Conservation (phyloP, 92 coral and sea anemone genomes). For the Actinernus sp. region DNA sequence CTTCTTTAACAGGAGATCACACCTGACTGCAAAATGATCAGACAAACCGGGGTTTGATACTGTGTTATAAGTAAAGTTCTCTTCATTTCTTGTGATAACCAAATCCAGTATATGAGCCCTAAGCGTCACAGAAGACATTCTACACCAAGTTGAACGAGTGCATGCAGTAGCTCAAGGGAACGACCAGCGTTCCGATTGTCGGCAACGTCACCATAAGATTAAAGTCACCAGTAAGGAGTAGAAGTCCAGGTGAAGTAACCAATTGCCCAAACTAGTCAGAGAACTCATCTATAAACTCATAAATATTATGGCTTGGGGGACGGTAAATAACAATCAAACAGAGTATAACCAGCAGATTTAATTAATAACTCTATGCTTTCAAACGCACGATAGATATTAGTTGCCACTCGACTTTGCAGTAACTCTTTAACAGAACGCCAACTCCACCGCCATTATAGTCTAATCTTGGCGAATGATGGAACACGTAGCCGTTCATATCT, state of each 20-base stretch:
- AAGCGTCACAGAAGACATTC: too few relatives aligned
- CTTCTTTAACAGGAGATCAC: too few relatives aligned
- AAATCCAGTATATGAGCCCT: constrained; percentile 1
- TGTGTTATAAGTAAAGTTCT: neutral
- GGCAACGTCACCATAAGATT: too few relatives aligned
- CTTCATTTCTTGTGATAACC: constrained; percentile 7
- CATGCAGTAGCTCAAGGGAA: too few relatives aligned
- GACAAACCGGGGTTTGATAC: too few relatives aligned
- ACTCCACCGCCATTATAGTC: constrained; percentile 1
- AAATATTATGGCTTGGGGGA: neutral
- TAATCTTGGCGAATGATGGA: neutral
- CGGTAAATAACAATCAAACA: constrained; percentile 5
- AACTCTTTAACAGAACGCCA: neutral
- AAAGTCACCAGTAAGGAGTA: neutral
- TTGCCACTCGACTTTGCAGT: neutral
- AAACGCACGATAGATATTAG: too few relatives aligned
- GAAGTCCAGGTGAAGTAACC: neutral
- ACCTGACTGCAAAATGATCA: too few relatives aligned
- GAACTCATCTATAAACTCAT: neutral
- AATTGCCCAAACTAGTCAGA: neutral
- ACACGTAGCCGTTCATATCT: neutral
- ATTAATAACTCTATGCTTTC: neutral
- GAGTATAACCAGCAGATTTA: neutral
- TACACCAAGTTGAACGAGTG: too few relatives aligned
- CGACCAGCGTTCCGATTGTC: too few relatives aligned